Percentiles rank a stretch among this genome's conserved stretches.
Evolutionary conservation across 1,140 invertebrate species (phyloP).

Genomic region (Littorina saxatilis): DNA sequence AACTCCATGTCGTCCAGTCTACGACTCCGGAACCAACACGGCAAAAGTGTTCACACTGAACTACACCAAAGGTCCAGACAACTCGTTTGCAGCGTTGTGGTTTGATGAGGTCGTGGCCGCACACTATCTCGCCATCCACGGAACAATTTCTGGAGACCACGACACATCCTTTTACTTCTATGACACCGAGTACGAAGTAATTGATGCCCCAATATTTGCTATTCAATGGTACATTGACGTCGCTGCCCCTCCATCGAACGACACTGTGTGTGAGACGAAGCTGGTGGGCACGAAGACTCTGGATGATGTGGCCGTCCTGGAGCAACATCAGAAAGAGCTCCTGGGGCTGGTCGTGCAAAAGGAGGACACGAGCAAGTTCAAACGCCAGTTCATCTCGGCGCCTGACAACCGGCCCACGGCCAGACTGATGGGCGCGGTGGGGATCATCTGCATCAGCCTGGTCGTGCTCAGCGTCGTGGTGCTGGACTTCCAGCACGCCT

Average conservation of each 20-base stretch:
- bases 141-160: not conserved
- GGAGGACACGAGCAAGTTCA: too few relatives aligned
- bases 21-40: not conserved
- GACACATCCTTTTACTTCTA: not conserved
- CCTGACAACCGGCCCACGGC: conserved; percentile 4
- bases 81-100: not conserved
- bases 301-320: too few relatives aligned
- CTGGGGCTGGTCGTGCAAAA: too few relatives aligned
- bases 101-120: not conserved
- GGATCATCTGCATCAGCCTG: conserved; percentile 10
- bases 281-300: too few relatives aligned
- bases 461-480: conserved; percentile 22
- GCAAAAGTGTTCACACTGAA: not conserved
- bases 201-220: not conserved
- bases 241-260: too few relatives aligned
- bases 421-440: not conserved
- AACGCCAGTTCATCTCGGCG: conserved; percentile 25
- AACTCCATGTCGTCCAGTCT: not conserved
- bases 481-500: conserved; percentile 1
- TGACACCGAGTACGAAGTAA: not conserved
- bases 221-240: conserved; percentile 14
- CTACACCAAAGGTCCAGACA: not conserved
- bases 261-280: too few relatives aligned
- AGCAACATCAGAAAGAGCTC: too few relatives aligned
- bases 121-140: not conserved